Evolutionary conservation across 2,797 vertebrate species (phyloP), one percentile per base, ranked within the genome.

Genomic region (Sebastiscus albofasciatus): DNA sequence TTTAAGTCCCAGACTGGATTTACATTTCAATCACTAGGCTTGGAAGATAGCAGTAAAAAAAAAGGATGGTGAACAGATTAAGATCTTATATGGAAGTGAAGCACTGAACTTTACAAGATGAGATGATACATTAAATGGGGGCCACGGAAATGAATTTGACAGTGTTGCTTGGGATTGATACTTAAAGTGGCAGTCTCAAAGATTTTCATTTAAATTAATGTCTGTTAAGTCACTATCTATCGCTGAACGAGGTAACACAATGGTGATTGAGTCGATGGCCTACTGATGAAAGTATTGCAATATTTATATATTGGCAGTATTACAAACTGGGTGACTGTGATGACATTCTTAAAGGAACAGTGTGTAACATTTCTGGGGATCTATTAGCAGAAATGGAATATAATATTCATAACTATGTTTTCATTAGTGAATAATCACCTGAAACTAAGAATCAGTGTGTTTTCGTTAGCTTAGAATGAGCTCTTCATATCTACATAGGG

Each of bases 21-120:
- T 93, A 88, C 81, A 91, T 91, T 91, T 90, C 88, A 85, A 92
- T 90, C 89, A 90, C 59, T 79, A 68, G 76, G 70, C 84, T 86
- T 74, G 42, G 39, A 75, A 85, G 87, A 91, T 90, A 93, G 90
- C 46, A 10, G 65, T 56, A 64, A 83, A 46, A 66, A 87, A 87
- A 86, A 82, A 76, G 74, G 83, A 85, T 85, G 88, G 84, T 67
- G 79, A 83, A 86, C 67, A 89, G 90, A 92, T 90, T 86, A 85
- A 72, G 59, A 90, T 90, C 74, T 80, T 73, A 34, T 75, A 55
- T 84, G 75, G 66, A 72, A 85, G 73, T 67, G 54, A 87, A 74
- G 74, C 67, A 77, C 42, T 76, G 68, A 83, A 87, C 55, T 85
- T 81, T 70, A 54, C 7, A 10, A 81, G 67, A 91, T 86, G 67